Conservation (phyloP, 2,113 vertebrate genomes). For the Sander lucioperca region DNA sequence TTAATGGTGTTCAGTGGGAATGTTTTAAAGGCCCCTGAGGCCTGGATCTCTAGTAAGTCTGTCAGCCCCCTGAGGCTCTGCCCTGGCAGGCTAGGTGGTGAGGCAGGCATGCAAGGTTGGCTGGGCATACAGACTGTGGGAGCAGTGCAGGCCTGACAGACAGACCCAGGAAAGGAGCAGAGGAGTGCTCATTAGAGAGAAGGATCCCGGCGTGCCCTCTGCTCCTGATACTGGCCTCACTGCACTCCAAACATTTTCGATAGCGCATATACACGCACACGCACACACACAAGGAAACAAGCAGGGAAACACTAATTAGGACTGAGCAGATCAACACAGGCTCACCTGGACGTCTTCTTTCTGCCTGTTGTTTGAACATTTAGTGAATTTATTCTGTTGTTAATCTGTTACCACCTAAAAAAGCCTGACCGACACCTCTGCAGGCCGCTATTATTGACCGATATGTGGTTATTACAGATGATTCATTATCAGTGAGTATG, state of each 20-base stretch:
- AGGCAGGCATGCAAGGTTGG: slow-evolving; percentile 70
- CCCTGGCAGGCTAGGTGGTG: slow-evolving; percentile 63
- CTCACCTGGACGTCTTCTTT: slow-evolving; percentile 39
- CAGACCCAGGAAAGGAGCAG: slow-evolving; percentile 53
- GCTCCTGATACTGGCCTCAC: slow-evolving; percentile 66
- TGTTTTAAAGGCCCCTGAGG: slow-evolving; percentile 70
- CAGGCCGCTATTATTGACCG: not conserved
- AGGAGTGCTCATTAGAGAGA: slow-evolving; percentile 71
- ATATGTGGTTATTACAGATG: not conserved
- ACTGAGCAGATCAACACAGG: slow-evolving; percentile 36
- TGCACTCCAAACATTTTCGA: slow-evolving; percentile 62
- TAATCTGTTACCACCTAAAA: not conserved
- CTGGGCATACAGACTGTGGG: slow-evolving; percentile 60
- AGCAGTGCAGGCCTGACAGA: slow-evolving; percentile 67
- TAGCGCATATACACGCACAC: slow-evolving; percentile 34
- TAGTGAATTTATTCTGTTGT: slow-evolving; percentile 21
- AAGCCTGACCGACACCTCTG: not conserved
- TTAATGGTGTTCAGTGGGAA: slow-evolving; percentile 60
- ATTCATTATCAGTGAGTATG: not conserved
- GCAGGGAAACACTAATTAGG: slow-evolving; percentile 47
- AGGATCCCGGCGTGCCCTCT: slow-evolving; percentile 61
- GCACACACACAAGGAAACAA: slow-evolving; percentile 30
- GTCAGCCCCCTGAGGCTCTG: slow-evolving; percentile 61
- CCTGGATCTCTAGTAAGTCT: slow-evolving; percentile 71
- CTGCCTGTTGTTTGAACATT: slow-evolving; percentile 15